Conservation (phyloP, 2,113 vertebrate genomes). For the Dicerorhinus sumatrensis region DNA sequence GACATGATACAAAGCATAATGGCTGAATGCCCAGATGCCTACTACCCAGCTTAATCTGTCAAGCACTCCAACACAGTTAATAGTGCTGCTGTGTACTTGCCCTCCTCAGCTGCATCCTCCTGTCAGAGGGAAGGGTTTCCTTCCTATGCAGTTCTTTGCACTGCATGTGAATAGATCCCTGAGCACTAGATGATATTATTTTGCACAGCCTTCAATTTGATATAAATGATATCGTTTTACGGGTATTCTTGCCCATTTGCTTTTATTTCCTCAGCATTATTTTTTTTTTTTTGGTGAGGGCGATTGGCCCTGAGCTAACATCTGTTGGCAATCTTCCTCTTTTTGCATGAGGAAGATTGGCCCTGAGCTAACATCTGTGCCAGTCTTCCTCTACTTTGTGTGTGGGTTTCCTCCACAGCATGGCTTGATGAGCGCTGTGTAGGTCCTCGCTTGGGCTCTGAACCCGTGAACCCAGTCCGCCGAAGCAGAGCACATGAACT, state of each 20-base stretch:
- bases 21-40: background rate
- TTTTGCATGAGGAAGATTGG: too few species aligned
- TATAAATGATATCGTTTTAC: background rate
- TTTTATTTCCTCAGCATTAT: background rate
- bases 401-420: too few species aligned
- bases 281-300: background rate
- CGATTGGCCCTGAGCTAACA: too few species aligned
- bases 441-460: too few species aligned
- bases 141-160: background rate
- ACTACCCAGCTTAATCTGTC: background rate
- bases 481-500: too few species aligned
- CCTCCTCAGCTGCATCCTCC: background rate
- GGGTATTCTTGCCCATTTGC: background rate
- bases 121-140: background rate
- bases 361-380: too few species aligned
- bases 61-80: background rate
- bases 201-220: background rate
- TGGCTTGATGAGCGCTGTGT: too few species aligned
- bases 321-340: too few species aligned
- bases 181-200: background rate
- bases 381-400: too few species aligned
- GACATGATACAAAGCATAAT: background rate
- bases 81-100: background rate
- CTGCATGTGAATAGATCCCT: background rate
- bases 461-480: too few species aligned